phyloP scores from a whole-genome alignment of 1,140 invertebrate genomes.

The Homalodisca vitripennis region DNA sequence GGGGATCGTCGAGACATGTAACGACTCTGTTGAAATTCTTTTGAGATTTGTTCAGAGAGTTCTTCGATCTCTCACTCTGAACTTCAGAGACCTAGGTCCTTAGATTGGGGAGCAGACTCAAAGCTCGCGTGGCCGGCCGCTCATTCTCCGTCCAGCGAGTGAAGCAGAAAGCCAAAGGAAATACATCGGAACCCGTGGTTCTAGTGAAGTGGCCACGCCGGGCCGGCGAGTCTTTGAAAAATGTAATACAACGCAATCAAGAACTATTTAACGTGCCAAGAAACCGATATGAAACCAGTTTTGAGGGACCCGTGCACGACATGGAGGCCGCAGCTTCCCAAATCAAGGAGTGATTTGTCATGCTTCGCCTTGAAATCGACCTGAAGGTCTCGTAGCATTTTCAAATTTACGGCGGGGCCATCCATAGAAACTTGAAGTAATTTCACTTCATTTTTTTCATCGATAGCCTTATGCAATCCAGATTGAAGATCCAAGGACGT shows the following conservation, averaged over 20 bases:
- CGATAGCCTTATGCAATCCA: background rate
- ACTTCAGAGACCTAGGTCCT: background rate
- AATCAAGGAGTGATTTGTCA: background rate
- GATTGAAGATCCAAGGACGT: background rate
- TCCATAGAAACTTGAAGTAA: background rate
- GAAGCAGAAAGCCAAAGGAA: background rate
- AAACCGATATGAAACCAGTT: background rate
- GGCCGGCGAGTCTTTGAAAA: background rate
- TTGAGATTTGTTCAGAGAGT: background rate
- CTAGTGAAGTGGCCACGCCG: background rate
- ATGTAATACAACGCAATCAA: background rate
- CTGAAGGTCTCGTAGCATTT: background rate
- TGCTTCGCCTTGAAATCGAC: background rate
- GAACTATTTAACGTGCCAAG: background rate
- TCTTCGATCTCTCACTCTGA: background rate
- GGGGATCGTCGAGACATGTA: background rate
- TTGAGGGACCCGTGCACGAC: background rate
- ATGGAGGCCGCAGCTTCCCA: background rate
- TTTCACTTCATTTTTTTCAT: background rate
- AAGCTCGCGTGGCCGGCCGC: background rate
- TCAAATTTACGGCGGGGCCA: background rate
- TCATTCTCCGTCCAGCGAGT: background rate
- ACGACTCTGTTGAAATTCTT: background rate
- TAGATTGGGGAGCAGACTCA: background rate
- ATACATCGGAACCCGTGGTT: no score